A percentile compares a stretch with the other conserved stretches of the same genome.
Conservation (phyloP, 2,113 vertebrate genomes). For the Riparia riparia region DNA sequence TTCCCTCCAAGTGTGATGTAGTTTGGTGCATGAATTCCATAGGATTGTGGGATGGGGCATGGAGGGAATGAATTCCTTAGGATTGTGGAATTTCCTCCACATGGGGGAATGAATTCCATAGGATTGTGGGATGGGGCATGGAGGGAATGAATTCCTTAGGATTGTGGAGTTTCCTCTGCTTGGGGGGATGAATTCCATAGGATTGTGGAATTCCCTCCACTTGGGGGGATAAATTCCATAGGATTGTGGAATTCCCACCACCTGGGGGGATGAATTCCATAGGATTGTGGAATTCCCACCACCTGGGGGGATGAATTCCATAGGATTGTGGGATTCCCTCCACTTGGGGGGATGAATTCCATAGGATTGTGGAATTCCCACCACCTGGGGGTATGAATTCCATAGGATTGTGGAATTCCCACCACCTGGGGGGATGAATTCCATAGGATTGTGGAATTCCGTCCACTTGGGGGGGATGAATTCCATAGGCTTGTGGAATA, state of each 20-base stretch:
- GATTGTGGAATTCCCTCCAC: too few species aligned
- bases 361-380: background rate
- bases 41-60: background rate
- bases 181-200: background rate
- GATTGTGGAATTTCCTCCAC: background rate
- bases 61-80: background rate
- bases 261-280: background rate
- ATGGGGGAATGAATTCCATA: fast-evolving
- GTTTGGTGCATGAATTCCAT: too few species aligned
- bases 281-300: background rate
- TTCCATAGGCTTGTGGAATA: too few species aligned
- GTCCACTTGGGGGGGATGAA: too few species aligned
- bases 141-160: fast-evolving
- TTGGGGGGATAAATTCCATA: background rate
- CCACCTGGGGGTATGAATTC: background rate
- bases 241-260: background rate
- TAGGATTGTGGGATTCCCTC: fast-evolving
- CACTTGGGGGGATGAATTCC: background rate
- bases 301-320: fast-evolving
- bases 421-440: too few species aligned
- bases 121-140: fast-evolving
- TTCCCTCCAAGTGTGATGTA: too few species aligned
- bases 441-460: background rate
- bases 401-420: background rate
- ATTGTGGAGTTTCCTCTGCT: fast-evolving